A percentile compares a stretch with the other conserved stretches of the same genome.
phyloP scores from a whole-genome alignment of 2,888 invertebrate species.

The Napeogenes inachia region DNA sequence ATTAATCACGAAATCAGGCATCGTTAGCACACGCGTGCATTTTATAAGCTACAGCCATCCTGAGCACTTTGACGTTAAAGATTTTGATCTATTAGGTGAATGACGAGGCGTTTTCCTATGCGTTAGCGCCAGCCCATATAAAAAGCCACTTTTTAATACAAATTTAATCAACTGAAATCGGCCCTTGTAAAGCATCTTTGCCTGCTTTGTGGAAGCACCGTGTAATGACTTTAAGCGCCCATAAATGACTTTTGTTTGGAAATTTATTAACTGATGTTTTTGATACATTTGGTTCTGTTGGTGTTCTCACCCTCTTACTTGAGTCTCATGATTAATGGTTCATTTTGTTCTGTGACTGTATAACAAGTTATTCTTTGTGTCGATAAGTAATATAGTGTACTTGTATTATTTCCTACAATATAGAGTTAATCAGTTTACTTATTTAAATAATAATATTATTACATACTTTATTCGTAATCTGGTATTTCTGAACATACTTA shows the following conservation, averaged over 20 bases:
- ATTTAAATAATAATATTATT: too few species aligned
- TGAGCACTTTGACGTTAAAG: slow-evolving; percentile 61
- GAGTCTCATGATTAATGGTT: slow-evolving; percentile 56
- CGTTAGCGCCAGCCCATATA: slow-evolving; percentile 67
- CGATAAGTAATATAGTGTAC: neutral
- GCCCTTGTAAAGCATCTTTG: slow-evolving; percentile 62
- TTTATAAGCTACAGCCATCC: slow-evolving; percentile 64
- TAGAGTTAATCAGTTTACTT: too few species aligned
- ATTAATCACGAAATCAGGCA: slow-evolving; percentile 72
- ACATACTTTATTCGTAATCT: neutral
- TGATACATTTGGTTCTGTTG: slow-evolving; percentile 47
- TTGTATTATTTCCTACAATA: too few species aligned
- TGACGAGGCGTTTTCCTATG: slow-evolving; percentile 57
- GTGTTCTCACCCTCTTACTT: slow-evolving; percentile 45
- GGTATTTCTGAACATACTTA: too few species aligned
- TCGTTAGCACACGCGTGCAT: slow-evolving; percentile 69
- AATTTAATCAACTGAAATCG: slow-evolving; percentile 73
- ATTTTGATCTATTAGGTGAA: slow-evolving; percentile 72
- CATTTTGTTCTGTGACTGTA: slow-evolving; percentile 11
- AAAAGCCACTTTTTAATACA: slow-evolving; percentile 70
- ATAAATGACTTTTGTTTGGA: slow-evolving; percentile 67
- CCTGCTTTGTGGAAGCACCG: slow-evolving; percentile 60
- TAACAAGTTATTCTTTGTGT: neutral
- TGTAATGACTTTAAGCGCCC: slow-evolving; percentile 72
- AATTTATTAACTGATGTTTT: slow-evolving; percentile 66